These are phyloP conservation scores for Chrysomela aeneicollis DNA, from an alignment of 2,888 invertebrate species.

Conservation along the genomic window DNA sequence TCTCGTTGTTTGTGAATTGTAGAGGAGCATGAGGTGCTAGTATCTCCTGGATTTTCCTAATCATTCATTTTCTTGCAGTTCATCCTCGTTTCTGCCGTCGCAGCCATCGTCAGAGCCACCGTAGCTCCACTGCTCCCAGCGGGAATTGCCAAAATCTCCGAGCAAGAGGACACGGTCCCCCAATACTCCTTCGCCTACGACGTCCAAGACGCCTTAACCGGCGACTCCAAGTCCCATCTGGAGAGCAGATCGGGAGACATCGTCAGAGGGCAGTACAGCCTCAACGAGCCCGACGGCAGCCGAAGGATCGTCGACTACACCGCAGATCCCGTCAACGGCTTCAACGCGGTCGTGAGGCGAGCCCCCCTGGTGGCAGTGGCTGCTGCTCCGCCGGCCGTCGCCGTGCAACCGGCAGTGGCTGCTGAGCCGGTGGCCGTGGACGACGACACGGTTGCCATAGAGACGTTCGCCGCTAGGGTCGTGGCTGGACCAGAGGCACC, in stretches of 20 bases:
- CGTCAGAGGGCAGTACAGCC: conserved; percentile 70
- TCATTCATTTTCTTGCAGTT: background rate
- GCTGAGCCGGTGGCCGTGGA: conserved; percentile 17
- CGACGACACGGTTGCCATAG: conserved; percentile 9
- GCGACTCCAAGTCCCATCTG: conserved; percentile 66
- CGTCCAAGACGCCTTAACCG: conserved; percentile 72
- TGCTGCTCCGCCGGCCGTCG: conserved; percentile 29
- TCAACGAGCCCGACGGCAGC: conserved; percentile 72
- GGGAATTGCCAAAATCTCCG: conserved; percentile 53
- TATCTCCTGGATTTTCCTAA: background rate
- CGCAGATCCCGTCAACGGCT: conserved; percentile 71
- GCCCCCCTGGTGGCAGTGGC: conserved; percentile 62
- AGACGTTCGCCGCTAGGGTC: conserved; percentile 12
- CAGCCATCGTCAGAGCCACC: background rate
- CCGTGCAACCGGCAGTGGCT: conserved; percentile 23
- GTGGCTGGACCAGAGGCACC: conserved; percentile 30
- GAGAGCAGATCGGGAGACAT: conserved; percentile 69
- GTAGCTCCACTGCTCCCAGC: background rate
- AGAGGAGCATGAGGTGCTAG: no score
- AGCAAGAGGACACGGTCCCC: conserved; percentile 68
- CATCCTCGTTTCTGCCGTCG: background rate
- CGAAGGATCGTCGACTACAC: conserved; percentile 71
- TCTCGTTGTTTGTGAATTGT: no score
- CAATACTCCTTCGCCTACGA: conserved; percentile 76
- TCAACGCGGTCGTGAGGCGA: conserved; percentile 73